phyloP scores from a whole-genome alignment of 2,888 invertebrate species.

The Galerucella calmariensis region DNA sequence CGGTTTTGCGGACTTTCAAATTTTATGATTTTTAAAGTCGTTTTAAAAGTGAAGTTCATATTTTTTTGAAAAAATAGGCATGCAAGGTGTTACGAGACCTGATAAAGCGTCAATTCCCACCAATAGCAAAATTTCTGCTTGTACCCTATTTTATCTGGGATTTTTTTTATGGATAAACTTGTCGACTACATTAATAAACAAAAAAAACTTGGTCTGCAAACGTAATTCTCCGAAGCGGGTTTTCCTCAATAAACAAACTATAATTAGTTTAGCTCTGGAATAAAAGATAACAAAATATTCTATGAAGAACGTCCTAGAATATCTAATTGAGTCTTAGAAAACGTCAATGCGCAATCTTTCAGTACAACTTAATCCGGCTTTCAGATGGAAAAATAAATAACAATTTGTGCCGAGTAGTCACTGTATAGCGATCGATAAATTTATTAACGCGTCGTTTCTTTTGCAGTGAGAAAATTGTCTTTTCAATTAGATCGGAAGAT shows the following conservation, averaged over 20 bases:
- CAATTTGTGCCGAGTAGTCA: conserved; percentile 40
- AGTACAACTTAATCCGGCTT: conserved; percentile 21
- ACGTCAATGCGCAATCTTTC: conserved; percentile 19
- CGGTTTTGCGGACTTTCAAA: too few species aligned
- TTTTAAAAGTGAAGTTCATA: too few species aligned
- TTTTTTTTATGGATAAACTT: neutral
- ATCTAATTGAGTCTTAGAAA: conserved; percentile 17
- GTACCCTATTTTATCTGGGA: too few species aligned
- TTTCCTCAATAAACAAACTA: neutral
- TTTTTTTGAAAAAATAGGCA: too few species aligned
- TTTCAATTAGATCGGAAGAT: conserved; percentile 42
- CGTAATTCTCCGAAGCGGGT: neutral
- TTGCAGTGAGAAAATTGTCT: conserved; percentile 40
- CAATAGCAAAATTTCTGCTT: too few species aligned
- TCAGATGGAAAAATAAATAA: conserved; percentile 40
- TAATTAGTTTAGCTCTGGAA: neutral
- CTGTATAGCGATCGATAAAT: conserved; percentile 33
- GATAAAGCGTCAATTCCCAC: too few species aligned
- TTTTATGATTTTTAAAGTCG: too few species aligned
- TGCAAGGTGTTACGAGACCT: too few species aligned
- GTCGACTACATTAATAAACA: neutral
- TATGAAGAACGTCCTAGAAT: conserved; percentile 1
- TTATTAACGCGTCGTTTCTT: conserved; percentile 40
- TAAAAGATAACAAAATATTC: neutral
- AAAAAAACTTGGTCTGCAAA: neutral